Evolutionary conservation across 1,140 invertebrate species (phyloP).

Genomic region (Orchestia grillus): DNA sequence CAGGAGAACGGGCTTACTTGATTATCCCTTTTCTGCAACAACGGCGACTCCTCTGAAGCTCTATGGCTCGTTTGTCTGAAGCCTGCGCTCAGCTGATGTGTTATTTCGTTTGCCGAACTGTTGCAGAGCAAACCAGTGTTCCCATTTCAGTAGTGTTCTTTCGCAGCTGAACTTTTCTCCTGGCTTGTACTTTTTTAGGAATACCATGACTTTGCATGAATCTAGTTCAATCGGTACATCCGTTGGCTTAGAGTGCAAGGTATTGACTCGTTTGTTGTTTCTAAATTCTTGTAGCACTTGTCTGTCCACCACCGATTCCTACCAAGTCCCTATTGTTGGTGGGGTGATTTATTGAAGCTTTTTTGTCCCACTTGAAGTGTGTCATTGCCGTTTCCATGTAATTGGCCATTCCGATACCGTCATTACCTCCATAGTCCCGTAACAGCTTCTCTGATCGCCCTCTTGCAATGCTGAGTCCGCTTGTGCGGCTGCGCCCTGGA

Average conservation of each 20-base stretch:
- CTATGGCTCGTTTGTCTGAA: not conserved
- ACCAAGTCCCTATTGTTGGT: not conserved
- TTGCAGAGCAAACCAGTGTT: not conserved
- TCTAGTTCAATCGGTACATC: not conserved
- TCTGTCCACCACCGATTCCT: not conserved
- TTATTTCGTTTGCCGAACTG: not conserved
- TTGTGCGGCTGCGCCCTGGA: not conserved
- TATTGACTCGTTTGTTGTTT: not conserved
- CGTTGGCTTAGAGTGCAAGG: not conserved
- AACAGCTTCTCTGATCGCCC: not conserved
- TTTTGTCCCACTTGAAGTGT: not conserved
- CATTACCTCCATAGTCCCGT: not conserved
- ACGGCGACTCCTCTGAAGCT: not conserved
- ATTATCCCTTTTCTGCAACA: not conserved
- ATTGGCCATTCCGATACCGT: not conserved
- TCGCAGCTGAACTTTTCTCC: not conserved
- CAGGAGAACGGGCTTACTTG: not conserved
- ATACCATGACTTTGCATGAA: not conserved
- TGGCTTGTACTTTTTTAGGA: not conserved
- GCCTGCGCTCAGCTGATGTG: not conserved
- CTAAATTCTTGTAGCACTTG: not conserved
- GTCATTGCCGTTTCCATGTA: not conserved
- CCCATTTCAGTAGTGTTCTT: not conserved
- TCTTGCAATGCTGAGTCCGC: not conserved
- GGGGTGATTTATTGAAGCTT: not conserved